Base-by-base conservation (phyloP, 2,113 vertebrate species). In the Rhagologus leucostigma region DNA sequence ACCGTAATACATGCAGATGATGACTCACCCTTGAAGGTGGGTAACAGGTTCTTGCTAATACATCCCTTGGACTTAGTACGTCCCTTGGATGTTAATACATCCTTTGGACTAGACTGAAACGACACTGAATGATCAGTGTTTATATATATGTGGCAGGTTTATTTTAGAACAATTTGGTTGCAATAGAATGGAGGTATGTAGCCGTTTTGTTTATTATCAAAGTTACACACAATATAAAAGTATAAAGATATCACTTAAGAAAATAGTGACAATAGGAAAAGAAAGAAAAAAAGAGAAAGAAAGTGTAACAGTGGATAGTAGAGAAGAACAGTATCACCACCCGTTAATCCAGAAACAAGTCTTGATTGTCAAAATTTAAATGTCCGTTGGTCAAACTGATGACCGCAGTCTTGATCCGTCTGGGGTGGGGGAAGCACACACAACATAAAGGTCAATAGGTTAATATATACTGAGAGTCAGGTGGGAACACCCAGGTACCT, bases 371-470 rank as follows among this genome's bases (percentile, higher is more conserved):
- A 1, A 39, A 69, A 62, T 53, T 33, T 24, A 14, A 20, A 19
- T 24, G 8, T 46, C 5, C 1, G 1, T 30, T 55, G 10, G n/a
- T 49, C 1, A 1, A 79, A 79, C 20, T 21, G 13, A 35, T 35
- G 41, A 11, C 17, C 16, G 1, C 22, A 55, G n/a, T 11, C 13
- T 56, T 30, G 21, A 32, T 49, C 24, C 0, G 0, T 47, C 9
- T 2, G 2, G 13, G 3, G 3, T 41, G 6, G 24, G 29, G 20
- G 21, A 64, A 64, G 15, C 18, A 21, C 17, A 12, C 1, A 1
- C 14, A 46, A 8, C 7, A 24, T 29, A 11, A 69, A 11, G 16
- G 21, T 22, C 32, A 49, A 2, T 9, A 42, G 39, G 19, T 42
- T 30, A 57, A 26, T 42, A 12, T 2, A 13, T 20, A 7, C 20